Percentiles rank a stretch among this genome's conserved stretches.
Evolutionary conservation across 2,797 vertebrate species (phyloP).

Genomic region (Gorsachius magnificus): DNA sequence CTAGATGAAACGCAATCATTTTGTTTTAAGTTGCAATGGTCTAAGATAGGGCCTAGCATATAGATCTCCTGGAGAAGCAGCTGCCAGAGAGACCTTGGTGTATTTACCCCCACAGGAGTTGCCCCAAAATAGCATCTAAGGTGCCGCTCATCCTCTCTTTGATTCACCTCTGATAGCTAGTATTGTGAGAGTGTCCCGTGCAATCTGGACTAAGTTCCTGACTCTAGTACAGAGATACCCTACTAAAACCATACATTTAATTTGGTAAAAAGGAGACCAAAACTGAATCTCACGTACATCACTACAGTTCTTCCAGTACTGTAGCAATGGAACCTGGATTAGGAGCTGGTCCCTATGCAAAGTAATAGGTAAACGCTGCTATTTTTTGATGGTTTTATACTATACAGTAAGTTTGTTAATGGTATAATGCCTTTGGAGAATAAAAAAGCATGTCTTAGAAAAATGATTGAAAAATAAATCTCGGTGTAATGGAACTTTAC

Average conservation of each 20-base stretch:
- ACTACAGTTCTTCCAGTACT: background rate
- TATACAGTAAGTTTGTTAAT: background rate
- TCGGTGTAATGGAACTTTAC: conserved; percentile 36
- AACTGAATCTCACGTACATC: background rate
- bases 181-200: background rate
- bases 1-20: background rate
- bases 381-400: background rate
- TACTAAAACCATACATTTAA: background rate
- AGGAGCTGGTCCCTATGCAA: background rate
- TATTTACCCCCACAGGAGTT: background rate
- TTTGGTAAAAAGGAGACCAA: background rate
- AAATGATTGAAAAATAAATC: conserved; percentile 36
- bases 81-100: background rate
- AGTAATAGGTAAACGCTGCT: background rate
- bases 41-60: background rate
- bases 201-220: background rate
- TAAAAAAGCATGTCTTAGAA: background rate
- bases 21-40: background rate
- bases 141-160: background rate
- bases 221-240: background rate
- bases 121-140: background rate
- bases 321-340: background rate
- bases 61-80: background rate
- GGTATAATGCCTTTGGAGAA: background rate
- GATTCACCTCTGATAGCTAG: background rate